phyloP scores from a whole-genome alignment of 2,113 vertebrate species.

The Chionomys nivalis region DNA sequence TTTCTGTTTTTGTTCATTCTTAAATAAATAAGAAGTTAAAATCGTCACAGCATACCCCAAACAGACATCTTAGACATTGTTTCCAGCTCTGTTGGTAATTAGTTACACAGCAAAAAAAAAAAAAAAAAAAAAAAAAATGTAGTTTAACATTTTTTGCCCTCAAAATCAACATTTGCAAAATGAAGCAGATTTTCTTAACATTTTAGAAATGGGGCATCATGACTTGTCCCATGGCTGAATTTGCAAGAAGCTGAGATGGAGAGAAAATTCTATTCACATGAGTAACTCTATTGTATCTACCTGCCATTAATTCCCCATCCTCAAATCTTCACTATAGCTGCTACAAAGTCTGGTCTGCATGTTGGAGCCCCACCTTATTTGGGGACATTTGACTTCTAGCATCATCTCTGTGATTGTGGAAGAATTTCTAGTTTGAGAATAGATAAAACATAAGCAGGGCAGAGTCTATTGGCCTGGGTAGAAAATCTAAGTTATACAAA shows the following conservation, averaged over 20 bases:
- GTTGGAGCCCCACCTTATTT: neutral
- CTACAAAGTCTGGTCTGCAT: neutral
- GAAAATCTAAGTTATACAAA: neutral
- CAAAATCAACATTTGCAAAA: neutral
- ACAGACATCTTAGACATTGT: neutral
- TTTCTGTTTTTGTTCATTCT: neutral
- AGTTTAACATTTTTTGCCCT: neutral
- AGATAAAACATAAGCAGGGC: neutral
- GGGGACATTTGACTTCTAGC: neutral
- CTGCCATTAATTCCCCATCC: rapidly evolving
- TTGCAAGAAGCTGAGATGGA: neutral
- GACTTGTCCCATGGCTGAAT: neutral
- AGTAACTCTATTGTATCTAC: neutral
- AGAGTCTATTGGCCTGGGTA: neutral
- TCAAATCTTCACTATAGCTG: neutral
- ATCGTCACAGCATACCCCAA: neutral
- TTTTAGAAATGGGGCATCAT: neutral
- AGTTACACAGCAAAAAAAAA: neutral
- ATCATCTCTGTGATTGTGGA: neutral
- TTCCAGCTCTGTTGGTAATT: neutral
- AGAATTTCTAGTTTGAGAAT: neutral
- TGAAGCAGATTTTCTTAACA: constrained; percentile 24
- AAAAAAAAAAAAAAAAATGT: neutral
- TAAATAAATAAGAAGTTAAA: neutral
- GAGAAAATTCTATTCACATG: neutral